A percentile compares a stretch with the other conserved stretches of the same genome.
Conservation (phyloP, 1,140 invertebrate genomes). For the Drepana arcuata region DNA sequence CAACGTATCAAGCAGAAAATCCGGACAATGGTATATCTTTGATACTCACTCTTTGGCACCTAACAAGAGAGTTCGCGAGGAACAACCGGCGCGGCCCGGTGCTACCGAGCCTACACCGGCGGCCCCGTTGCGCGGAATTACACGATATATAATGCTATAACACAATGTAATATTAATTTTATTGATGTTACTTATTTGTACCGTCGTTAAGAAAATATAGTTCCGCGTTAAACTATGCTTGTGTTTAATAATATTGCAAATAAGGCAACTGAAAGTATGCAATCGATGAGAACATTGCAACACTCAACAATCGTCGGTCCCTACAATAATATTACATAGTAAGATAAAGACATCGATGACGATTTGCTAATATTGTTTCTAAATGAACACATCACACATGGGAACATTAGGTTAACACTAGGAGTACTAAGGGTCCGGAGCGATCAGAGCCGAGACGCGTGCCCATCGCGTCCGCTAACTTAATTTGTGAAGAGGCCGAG, state of each 20-base stretch:
- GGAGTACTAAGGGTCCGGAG: conserved; percentile 44
- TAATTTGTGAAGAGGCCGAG: conserved; percentile 63
- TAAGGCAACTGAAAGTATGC: conserved; percentile 44
- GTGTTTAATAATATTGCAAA: conserved; percentile 9
- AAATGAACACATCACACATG: conserved; percentile 66
- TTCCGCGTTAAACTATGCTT: conserved; percentile 16
- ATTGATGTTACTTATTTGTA: conserved; percentile 15
- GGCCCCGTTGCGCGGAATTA: conserved; percentile 5
- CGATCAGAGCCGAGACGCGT: too few species aligned
- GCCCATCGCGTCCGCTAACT: conserved; percentile 45
- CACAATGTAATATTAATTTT: conserved; percentile 5
- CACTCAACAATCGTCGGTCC: conserved; percentile 34
- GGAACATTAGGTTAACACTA: conserved; percentile 55
- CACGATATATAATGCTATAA: conserved; percentile 2
- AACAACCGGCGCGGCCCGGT: conserved; percentile 5
- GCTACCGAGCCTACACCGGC: conserved; percentile 24
- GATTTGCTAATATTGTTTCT: conserved; percentile 50
- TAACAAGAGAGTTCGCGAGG: conserved; percentile 48
- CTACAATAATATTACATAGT: conserved; percentile 30
- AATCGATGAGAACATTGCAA: conserved; percentile 36
- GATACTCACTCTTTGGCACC: conserved; percentile 69
- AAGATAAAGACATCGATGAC: conserved; percentile 25
- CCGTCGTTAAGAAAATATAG: conserved; percentile 12
- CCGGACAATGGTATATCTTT: conserved; percentile 58
- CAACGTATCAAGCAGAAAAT: conserved; percentile 45